phyloP scores from a whole-genome alignment of 2,888 invertebrate species.

The Dicyrtoma fusca region DNA sequence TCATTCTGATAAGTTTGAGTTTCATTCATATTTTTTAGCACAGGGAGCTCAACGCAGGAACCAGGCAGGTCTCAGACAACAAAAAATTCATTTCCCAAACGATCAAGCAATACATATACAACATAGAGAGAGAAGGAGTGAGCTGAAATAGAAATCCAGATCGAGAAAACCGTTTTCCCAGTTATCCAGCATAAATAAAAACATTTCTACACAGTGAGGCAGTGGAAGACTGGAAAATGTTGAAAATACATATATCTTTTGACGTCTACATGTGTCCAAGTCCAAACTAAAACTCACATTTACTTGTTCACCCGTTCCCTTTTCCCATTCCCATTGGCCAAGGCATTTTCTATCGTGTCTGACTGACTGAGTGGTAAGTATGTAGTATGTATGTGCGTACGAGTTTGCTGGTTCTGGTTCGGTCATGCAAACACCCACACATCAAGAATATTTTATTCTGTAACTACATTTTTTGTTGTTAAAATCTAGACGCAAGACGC shows the following conservation, averaged over 20 bases:
- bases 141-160: slow-evolving; percentile 1
- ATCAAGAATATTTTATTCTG: slow-evolving; percentile 31
- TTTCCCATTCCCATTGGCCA: background rate
- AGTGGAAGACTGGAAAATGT: background rate
- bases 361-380: background rate
- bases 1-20: slow-evolving; percentile 20
- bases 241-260: slow-evolving; percentile 16
- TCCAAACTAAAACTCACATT: slow-evolving; percentile 23
- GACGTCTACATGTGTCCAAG: slow-evolving; percentile 28
- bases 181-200: slow-evolving; percentile 33
- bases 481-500: no score
- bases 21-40: slow-evolving; percentile 24
- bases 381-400: background rate
- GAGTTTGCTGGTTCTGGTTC: slow-evolving; percentile 26
- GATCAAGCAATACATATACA: background rate
- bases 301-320: background rate
- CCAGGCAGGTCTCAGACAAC: background rate
- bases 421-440: slow-evolving; percentile 36
- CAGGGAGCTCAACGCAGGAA: background rate
- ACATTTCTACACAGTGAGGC: background rate
- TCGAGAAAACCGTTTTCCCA: slow-evolving; percentile 16
- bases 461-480: slow-evolving; percentile 7
- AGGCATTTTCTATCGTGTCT: slow-evolving; percentile 11
- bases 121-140: background rate
- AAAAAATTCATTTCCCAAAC: slow-evolving; percentile 26